Base-by-base conservation (phyloP, 1,140 invertebrate species). In the Trichonephila clavipes region DNA sequence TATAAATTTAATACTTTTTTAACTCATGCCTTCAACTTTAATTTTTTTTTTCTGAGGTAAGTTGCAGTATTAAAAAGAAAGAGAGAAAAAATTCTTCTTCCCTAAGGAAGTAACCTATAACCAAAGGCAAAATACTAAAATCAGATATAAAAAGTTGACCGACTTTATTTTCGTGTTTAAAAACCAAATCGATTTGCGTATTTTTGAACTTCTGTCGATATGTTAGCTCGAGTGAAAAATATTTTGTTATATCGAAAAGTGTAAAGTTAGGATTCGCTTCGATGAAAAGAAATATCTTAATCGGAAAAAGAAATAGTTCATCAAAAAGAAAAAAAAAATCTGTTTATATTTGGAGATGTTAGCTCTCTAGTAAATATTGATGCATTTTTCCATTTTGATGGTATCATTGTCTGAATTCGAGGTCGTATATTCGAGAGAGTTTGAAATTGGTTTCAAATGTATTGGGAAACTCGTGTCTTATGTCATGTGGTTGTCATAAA, bases 81-180 rank as follows among this genome's bases (percentile, higher is more conserved):
- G 21, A 62, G 1, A 62, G 19, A 62, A 64, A 19, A 64, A 64
- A 19, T 19, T 6, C 16, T 64, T 21, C 21, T 12, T 34, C 72
- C 16, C 12, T 14, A 1, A 51, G 51, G 82, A 16, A 2, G 44
- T 83, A 83, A 83, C 82, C 82, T 28, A 83, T 83, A 83, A 21
- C 82, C 82, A 19, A n/a, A 58, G 82, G 44, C 44, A 28, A 83
- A 83, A 83, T 59, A 59, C 82, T 83, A 24, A 59, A 83, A 83
- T 83, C 82, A 83, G 82, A 83, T 83, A 83, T 83, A 59, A 83
- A 83, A 83, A 83, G 51, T 51, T 83, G 21, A 59, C 82, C 44
- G 82, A 83, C 82, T 83, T 83, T 58, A 14, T 58, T 58, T 58
- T 59, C 34, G 58, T 14, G n/a, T 58, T 59, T 83, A 24, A n/a